A percentile compares a stretch with the other conserved stretches of the same genome.
These are phyloP conservation scores for Okapia johnstoni DNA, from an alignment of 2,113 vertebrate species.

Conservation along the genomic window DNA sequence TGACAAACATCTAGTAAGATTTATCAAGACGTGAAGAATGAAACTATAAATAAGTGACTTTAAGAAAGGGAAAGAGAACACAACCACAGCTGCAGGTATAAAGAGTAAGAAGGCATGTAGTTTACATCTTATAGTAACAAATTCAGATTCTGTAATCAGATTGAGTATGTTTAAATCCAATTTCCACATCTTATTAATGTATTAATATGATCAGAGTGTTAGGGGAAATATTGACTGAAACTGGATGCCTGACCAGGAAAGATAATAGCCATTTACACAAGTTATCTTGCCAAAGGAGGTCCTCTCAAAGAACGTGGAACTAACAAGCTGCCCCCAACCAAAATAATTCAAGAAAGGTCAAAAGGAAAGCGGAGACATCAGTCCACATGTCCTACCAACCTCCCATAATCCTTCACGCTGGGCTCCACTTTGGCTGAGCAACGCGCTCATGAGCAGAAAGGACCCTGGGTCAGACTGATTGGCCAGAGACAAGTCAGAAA, in stretches of 20 bases:
- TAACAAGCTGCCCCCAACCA: background rate
- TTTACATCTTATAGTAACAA: background rate
- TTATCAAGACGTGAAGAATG: background rate
- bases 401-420: background rate
- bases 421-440: background rate
- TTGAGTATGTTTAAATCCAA: background rate
- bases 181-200: background rate
- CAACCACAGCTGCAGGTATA: background rate
- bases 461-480: background rate
- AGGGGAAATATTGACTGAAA: background rate
- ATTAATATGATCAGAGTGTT: background rate
- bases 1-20: background rate
- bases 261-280: background rate
- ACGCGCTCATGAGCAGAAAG: fast-evolving
- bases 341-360: background rate
- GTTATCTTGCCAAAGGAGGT: background rate
- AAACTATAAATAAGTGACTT: background rate
- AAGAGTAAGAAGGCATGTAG: background rate
- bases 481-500: background rate
- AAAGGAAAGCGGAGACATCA: background rate
- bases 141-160: background rate
- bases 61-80: background rate
- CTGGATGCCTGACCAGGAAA: background rate
- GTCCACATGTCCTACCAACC: background rate
- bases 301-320: background rate